Evolutionary conservation across 2,888 invertebrate species (phyloP).

Genomic region (Lypha dubia): DNA sequence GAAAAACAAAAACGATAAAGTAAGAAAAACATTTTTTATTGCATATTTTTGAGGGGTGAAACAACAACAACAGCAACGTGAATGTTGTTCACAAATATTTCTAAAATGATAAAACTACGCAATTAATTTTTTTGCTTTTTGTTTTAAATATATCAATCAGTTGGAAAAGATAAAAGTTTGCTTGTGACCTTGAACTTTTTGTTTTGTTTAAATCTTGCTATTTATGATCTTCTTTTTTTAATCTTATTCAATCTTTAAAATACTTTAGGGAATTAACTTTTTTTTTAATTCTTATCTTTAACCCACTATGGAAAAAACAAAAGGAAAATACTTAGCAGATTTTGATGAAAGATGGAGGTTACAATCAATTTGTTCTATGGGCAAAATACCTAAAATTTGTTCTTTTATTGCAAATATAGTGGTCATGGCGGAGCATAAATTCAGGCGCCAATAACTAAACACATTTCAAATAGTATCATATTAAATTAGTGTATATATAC

Average conservation of each 20-base stretch:
- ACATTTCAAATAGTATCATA: too few relatives aligned
- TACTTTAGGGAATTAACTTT: background rate
- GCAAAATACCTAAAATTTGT: too few relatives aligned
- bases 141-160: background rate
- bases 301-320: too few relatives aligned
- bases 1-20: background rate
- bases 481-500: too few relatives aligned
- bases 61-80: background rate
- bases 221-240: background rate
- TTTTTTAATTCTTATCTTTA: background rate
- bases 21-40: conserved; percentile 4
- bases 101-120: background rate
- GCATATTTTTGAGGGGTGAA: conserved; percentile 14
- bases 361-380: too few relatives aligned
- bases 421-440: too few relatives aligned
- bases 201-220: background rate
- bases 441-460: too few relatives aligned
- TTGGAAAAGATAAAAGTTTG: background rate
- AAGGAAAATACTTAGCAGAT: too few relatives aligned
- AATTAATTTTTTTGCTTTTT: background rate
- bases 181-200: conserved; percentile 21
- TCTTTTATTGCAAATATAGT: too few relatives aligned
- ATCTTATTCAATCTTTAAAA: background rate
- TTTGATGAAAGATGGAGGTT: too few relatives aligned
- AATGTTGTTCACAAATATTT: background rate